Conservation (phyloP, 1,140 invertebrate genomes). For the Drosophila bocqueti region DNA sequence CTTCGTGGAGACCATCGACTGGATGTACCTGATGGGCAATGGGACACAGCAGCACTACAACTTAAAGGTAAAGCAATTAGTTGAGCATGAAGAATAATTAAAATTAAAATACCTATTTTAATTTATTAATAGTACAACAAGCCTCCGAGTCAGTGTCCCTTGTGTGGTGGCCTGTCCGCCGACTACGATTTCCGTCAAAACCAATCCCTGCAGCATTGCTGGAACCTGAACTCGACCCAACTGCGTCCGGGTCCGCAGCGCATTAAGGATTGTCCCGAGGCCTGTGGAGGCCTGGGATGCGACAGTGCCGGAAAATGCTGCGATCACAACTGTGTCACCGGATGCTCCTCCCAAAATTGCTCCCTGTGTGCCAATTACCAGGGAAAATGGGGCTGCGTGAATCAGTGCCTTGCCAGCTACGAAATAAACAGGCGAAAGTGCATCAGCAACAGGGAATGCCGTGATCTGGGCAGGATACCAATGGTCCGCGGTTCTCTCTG, state of each 20-base stretch:
- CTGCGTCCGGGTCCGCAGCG: slow-evolving; percentile 20
- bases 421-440: slow-evolving; percentile 58
- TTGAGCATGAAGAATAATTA: no score
- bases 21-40: slow-evolving; percentile 90
- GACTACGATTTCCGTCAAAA: slow-evolving; percentile 30
- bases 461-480: slow-evolving; percentile 52
- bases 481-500: slow-evolving; percentile 52
- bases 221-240: slow-evolving; percentile 59
- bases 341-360: slow-evolving; percentile 57
- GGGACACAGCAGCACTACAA: slow-evolving; percentile 61
- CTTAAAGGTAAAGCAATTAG: slow-evolving; percentile 49
- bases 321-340: slow-evolving; percentile 59
- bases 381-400: slow-evolving; percentile 43
- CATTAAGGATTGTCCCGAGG: slow-evolving; percentile 30
- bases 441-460: slow-evolving; percentile 56
- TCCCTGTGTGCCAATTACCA: slow-evolving; percentile 58
- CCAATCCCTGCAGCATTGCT: slow-evolving; percentile 48
- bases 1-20: slow-evolving; percentile 95
- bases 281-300: slow-evolving; percentile 55
- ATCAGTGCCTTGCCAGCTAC: slow-evolving; percentile 60
- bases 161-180: slow-evolving; percentile 54
- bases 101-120: not conserved
- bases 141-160: slow-evolving; percentile 61
- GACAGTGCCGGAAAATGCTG: slow-evolving; percentile 62
- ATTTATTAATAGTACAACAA: slow-evolving; percentile 55